phyloP scores from a whole-genome alignment of 2,113 vertebrate genomes.

The Chrysemys picta region DNA sequence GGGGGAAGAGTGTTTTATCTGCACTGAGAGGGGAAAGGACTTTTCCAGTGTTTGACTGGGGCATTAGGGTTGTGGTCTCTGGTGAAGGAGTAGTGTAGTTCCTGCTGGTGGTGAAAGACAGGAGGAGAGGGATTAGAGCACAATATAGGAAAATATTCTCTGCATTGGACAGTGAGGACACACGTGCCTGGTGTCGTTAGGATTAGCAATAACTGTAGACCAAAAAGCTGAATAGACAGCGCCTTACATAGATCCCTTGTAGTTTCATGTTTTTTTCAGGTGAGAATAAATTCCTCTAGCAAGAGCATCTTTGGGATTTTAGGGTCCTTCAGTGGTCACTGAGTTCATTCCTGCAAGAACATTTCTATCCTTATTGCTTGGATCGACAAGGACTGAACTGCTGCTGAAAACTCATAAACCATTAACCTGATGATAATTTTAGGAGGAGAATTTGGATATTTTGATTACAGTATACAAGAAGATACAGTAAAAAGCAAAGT shows the following conservation, averaged over 20 bases:
- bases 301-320: not conserved
- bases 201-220: no score
- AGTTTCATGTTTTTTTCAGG: not conserved
- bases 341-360: not conserved
- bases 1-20: no score
- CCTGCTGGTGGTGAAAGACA: not conserved
- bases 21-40: no score
- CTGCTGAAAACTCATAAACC: not conserved
- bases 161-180: no score
- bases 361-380: not conserved
- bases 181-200: no score
- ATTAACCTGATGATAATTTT: not conserved
- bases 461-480: not conserved
- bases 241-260: not conserved
- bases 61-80: not conserved
- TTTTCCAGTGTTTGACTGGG: no score
- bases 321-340: not conserved
- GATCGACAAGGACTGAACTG: not conserved
- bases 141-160: not conserved
- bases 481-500: not conserved
- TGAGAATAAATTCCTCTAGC: not conserved
- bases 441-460: not conserved
- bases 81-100: not conserved
- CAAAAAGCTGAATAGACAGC: no score
- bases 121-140: not conserved